Conservation (phyloP, 2,797 vertebrate species). For the Poeciliopsis infans region DNA sequence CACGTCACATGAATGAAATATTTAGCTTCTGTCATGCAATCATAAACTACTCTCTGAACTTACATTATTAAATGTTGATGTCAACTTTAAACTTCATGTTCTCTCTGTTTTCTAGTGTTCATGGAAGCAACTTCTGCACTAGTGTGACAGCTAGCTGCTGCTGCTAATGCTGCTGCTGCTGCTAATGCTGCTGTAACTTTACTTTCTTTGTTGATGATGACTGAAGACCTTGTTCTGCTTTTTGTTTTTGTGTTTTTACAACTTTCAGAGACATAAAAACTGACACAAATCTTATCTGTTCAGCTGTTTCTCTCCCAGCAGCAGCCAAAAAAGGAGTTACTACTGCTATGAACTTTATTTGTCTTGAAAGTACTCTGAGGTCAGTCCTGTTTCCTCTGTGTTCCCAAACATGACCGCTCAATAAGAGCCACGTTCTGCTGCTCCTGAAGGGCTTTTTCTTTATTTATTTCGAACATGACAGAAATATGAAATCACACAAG, state of each 20-base stretch:
- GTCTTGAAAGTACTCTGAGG: background rate
- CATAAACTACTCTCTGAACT: background rate
- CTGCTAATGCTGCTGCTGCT: background rate
- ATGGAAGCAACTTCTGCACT: background rate
- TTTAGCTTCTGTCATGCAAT: background rate
- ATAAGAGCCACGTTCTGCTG: background rate
- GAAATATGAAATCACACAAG: too few relatives aligned
- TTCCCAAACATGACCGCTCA: background rate
- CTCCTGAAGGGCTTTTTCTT: background rate
- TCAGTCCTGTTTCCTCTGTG: background rate
- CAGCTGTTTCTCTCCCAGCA: background rate
- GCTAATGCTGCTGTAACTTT: background rate
- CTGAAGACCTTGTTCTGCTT: too few relatives aligned
- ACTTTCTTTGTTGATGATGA: background rate
- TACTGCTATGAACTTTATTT: background rate
- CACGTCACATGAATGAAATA: background rate
- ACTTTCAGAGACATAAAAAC: background rate
- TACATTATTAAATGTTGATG: background rate
- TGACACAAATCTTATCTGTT: background rate
- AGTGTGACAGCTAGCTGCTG: background rate
- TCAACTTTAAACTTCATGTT: background rate
- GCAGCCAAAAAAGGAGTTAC: background rate
- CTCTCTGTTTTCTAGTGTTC: background rate
- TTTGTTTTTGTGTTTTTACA: too few relatives aligned
- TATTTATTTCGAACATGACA: too few relatives aligned